A percentile compares a stretch with the other conserved stretches of the same genome.
Conservation (phyloP, 2,797 vertebrate species). For the Tauraco hartlaubi region DNA sequence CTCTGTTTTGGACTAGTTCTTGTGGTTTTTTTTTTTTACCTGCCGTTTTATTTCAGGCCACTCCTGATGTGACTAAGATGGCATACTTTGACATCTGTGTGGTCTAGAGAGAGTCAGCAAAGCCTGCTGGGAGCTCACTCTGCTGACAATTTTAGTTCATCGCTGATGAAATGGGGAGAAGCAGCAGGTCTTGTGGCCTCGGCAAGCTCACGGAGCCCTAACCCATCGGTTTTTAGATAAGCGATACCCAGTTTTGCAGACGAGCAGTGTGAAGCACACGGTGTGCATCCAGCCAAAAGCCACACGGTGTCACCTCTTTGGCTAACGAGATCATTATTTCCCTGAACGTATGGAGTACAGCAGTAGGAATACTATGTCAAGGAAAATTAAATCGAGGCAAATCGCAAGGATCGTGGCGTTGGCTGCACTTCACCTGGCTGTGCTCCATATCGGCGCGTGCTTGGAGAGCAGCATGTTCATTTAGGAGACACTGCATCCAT, state of each 20-base stretch:
- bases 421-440: background rate
- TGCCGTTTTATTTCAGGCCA: background rate
- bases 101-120: background rate
- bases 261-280: background rate
- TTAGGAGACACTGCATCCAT: background rate
- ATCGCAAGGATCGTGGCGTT: background rate
- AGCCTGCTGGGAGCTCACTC: background rate
- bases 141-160: background rate
- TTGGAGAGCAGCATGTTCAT: background rate
- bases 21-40: background rate
- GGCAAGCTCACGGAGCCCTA: accelerated
- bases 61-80: background rate
- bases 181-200: background rate
- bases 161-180: accelerated
- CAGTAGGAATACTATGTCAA: background rate
- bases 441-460: accelerated
- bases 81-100: accelerated
- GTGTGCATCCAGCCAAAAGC: background rate
- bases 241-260: background rate
- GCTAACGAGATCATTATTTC: accelerated
- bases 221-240: background rate
- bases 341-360: accelerated
- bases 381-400: background rate
- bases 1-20: background rate
- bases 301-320: accelerated